These are phyloP conservation scores for Onchidella celtica DNA, from an alignment of 2,888 invertebrate species.

Conservation along the genomic window DNA sequence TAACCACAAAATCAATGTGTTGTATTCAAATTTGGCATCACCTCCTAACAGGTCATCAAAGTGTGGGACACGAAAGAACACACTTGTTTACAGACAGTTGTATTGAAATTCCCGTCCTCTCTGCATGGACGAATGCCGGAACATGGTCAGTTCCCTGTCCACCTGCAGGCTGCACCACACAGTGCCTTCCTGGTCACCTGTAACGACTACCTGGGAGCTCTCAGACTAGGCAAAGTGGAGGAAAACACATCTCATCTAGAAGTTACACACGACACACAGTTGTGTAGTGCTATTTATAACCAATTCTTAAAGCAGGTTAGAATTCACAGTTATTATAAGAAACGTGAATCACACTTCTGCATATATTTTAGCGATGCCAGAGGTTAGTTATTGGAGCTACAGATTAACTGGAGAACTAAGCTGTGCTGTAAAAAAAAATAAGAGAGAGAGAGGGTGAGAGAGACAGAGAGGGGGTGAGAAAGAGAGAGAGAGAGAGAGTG, in stretches of 20 bases:
- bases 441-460: no score
- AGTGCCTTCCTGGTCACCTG: slow-evolving; percentile 76
- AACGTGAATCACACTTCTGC: no score
- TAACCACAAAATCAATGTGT: no score
- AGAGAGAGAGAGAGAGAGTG: no score
- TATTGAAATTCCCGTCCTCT: slow-evolving; percentile 77
- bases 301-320: slow-evolving; percentile 76
- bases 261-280: slow-evolving; percentile 75
- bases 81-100: slow-evolving; percentile 77
- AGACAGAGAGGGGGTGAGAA: no score
- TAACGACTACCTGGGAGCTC: slow-evolving; percentile 78
- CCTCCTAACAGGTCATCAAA: slow-evolving; percentile 79
- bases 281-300: slow-evolving; percentile 79
- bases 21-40: no score
- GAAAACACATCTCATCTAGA: slow-evolving; percentile 60
- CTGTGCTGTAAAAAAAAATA: no score
- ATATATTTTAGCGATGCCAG: no score
- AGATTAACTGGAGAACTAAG: not conserved
- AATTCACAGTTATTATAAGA: not conserved
- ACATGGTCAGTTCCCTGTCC: slow-evolving; percentile 77
- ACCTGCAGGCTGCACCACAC: slow-evolving; percentile 70
- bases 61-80: slow-evolving; percentile 80
- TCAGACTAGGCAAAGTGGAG: slow-evolving; percentile 73
- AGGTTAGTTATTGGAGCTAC: not conserved
- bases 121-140: slow-evolving; percentile 78